Percentiles rank a stretch among this genome's conserved stretches.
Conservation (phyloP, 64 coral and sea anemone species). For the Cladopsammia gracilis region DNA sequence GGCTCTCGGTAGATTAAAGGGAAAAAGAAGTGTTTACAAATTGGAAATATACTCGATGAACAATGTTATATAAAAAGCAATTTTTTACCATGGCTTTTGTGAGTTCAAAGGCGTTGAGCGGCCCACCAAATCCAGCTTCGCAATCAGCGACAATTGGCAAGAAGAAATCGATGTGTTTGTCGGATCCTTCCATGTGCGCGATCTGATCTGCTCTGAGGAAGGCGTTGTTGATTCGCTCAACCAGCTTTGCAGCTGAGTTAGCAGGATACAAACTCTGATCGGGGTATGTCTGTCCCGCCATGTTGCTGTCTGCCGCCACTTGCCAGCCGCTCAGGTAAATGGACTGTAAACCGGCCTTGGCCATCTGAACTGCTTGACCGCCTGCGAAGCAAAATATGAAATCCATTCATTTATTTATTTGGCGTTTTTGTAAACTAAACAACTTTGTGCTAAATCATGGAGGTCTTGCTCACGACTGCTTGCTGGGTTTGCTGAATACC, state of each 20-base stretch:
- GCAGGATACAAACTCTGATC: constrained; percentile 93
- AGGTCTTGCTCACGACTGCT: no score
- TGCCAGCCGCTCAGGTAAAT: constrained; percentile 96
- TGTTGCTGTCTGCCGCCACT: constrained; percentile 86
- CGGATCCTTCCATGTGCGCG: constrained; percentile 78
- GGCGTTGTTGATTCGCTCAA: constrained; percentile 92
- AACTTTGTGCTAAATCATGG: no score
- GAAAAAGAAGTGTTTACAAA: no score
- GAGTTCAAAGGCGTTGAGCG: constrained; percentile 88
- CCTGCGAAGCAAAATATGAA: not conserved
- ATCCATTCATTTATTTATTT: no score
- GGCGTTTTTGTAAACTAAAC: no score
- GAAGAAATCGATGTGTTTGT: constrained; percentile 72
- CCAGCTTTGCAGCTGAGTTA: constrained; percentile 82
- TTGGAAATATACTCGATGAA: no score
- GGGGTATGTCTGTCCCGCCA: constrained; percentile 84
- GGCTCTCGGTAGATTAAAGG: no score
- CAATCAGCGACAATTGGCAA: constrained; percentile 90
- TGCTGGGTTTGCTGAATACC: no score
- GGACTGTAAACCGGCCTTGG: constrained; percentile 80
- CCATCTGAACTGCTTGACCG: constrained; percentile 91
- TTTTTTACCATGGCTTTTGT: constrained; percentile 83
- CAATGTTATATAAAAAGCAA: no score
- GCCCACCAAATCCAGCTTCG: constrained; percentile 92
- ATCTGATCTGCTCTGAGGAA: constrained; percentile 85